Base-by-base conservation (phyloP, 1,140 invertebrate genomes). In the Drosophila melanica region DNA sequence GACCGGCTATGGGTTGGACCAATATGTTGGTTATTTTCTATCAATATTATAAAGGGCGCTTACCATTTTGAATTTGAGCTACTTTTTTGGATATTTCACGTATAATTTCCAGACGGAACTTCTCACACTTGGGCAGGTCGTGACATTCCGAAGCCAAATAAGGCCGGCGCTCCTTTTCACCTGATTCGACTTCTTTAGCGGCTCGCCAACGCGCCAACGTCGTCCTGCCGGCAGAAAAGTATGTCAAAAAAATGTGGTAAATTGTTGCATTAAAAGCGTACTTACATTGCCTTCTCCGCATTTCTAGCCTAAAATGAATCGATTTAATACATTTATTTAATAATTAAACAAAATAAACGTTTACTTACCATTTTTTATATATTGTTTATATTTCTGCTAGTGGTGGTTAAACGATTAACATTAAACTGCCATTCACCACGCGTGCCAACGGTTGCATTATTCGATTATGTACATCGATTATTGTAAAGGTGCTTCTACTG, bases 51-150 rank as follows among this genome's bases (percentile, higher is more conserved):
- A 35, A 39, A 9, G 27, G 27, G 12, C 7, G 35, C 20, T 75
- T 92, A 96, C 96, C 96, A 94, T 99, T 99, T 92, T 99, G 99
- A 91, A 99, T 99, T 92, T 99, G 97, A 14, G 98, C 96, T n/a
- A 99, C 98, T 94, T 99, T 99, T 87, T 98, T 98, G 0, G 98
- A 97, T 41, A 99, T 97, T 93, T 99, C 99, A 69, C 98, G 93
- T 53, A 99, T 98, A 64, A 99, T 98, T 92, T 99, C 98, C 92
- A 98, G 94, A 81, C 98, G 94, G 96, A 97, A 99, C 93, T 98
- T 98, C 90, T 99, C 98, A 53, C 97, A 97, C 91, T 98, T 96
- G 50, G 95, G 94, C 10, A 99, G 92, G 92, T 98, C 96, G 84
- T 95, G 95, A 92, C 98, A 99, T 82, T 99, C 97, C 1, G 97